phyloP scores from a whole-genome alignment of 2,797 vertebrate genomes.

The Cirrhinus mrigala region DNA sequence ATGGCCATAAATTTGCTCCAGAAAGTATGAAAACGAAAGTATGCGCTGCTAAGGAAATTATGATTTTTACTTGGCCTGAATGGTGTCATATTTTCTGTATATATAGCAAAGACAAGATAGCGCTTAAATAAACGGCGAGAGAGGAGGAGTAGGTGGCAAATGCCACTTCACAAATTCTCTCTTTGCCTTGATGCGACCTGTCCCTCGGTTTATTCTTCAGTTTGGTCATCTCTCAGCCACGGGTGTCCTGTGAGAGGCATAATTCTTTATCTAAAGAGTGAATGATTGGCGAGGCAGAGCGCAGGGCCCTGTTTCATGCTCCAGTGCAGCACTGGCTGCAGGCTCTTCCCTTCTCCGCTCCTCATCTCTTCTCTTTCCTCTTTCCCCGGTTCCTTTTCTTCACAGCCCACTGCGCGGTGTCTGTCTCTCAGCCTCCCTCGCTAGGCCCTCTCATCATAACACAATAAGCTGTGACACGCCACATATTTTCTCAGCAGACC shows the following conservation, averaged over 20 bases:
- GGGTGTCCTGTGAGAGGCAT: conserved; percentile 19
- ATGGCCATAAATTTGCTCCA: conserved; percentile 47
- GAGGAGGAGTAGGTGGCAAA: background rate
- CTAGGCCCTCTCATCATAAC: conserved; percentile 64
- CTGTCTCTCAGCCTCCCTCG: conserved; percentile 59
- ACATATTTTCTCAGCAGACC: conserved; percentile 57
- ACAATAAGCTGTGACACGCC: conserved; percentile 62
- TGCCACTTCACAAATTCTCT: background rate
- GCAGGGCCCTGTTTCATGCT: conserved; percentile 40
- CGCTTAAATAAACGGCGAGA: background rate
- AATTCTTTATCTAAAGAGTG: conserved; percentile 48
- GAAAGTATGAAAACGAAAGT: conserved; percentile 52
- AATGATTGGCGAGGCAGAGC: conserved; percentile 32
- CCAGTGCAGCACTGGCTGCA: conserved; percentile 18
- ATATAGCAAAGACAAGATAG: background rate
- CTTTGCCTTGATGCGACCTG: background rate
- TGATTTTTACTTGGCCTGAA: background rate
- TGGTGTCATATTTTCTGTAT: background rate
- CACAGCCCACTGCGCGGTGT: conserved; percentile 45
- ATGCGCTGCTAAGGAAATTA: background rate
- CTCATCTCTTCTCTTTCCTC: conserved; percentile 19
- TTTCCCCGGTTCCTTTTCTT: conserved; percentile 17
- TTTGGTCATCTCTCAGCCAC: conserved; percentile 37
- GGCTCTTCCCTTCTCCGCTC: conserved; percentile 17
- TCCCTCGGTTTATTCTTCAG: conserved; percentile 5